These are phyloP conservation scores for Lichenostomus cassidix DNA, from an alignment of 2,113 vertebrate genomes.

Conservation along the genomic window DNA sequence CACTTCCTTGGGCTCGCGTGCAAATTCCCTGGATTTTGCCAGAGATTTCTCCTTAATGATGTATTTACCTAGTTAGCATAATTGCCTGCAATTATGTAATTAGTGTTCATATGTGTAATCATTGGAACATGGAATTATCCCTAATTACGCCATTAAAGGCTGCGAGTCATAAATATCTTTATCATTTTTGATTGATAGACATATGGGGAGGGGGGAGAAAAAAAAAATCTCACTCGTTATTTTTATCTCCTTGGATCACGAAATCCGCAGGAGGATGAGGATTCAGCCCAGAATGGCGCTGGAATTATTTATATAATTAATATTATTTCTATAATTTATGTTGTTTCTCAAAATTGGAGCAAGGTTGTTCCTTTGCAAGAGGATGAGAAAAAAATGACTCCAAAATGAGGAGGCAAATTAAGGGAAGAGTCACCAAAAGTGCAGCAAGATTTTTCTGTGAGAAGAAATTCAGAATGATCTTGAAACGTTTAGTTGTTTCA, in stretches of 20 bases:
- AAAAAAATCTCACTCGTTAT: background rate
- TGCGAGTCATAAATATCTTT: constrained; percentile 64
- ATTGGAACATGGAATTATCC: constrained; percentile 69
- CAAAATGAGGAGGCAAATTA: background rate
- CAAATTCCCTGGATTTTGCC: constrained; percentile 50
- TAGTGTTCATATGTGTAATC: constrained; percentile 68
- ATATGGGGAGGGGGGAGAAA: rapidly evolving
- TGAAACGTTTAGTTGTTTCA: background rate
- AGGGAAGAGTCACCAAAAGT: background rate
- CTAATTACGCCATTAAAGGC: constrained; percentile 62
- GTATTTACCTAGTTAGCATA: constrained; percentile 65
- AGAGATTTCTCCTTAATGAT: constrained; percentile 34
- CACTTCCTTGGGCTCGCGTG: background rate
- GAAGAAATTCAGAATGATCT: background rate
- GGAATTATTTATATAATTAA: background rate
- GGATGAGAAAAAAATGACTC: rapidly evolving
- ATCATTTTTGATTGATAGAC: constrained; percentile 54
- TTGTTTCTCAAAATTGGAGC: background rate
- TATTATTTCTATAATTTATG: background rate
- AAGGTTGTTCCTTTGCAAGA: background rate
- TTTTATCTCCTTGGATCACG: constrained; percentile 33
- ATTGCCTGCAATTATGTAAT: constrained; percentile 66
- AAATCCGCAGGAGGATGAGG: background rate
- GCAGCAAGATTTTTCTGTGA: no score
- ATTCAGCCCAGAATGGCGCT: background rate